Evolutionary conservation across 2,797 vertebrate species (phyloP).

Genomic region (Poeciliopsis gracilis): DNA sequence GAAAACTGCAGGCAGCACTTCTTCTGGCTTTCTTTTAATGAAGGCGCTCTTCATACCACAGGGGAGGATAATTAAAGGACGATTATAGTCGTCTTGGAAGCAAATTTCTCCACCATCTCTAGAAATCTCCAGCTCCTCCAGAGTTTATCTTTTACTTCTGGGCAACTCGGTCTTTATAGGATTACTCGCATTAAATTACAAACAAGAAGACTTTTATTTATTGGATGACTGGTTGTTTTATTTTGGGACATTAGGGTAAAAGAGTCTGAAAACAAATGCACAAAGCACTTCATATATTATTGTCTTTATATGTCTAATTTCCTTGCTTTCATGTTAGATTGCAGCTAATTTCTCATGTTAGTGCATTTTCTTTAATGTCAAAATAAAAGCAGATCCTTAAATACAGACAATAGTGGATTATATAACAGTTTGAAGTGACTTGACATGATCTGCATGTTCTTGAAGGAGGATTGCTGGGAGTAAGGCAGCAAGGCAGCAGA

Average conservation of each 20-base stretch:
- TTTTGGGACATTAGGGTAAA: background rate
- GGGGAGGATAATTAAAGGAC: background rate
- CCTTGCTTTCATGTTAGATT: background rate
- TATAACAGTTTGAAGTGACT: background rate
- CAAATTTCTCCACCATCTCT: background rate
- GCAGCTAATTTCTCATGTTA: background rate
- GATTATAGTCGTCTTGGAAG: background rate
- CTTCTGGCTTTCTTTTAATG: background rate
- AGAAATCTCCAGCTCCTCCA: background rate
- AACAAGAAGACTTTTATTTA: background rate
- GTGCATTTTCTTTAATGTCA: background rate
- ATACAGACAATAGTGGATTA: background rate
- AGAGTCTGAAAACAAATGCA: background rate
- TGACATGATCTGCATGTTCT: background rate
- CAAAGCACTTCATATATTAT: background rate
- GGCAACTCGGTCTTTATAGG: background rate
- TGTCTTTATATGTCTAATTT: background rate
- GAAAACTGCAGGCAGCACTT: background rate
- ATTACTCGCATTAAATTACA: background rate
- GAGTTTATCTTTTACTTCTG: background rate
- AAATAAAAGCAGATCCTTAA: background rate
- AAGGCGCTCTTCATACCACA: background rate
- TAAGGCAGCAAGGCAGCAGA: slow-evolving; percentile 23
- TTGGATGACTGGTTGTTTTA: background rate
- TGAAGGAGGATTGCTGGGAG: slow-evolving; percentile 1